phyloP scores from a whole-genome alignment of 2,888 invertebrate species.

The Dolichopus griseipennis region DNA sequence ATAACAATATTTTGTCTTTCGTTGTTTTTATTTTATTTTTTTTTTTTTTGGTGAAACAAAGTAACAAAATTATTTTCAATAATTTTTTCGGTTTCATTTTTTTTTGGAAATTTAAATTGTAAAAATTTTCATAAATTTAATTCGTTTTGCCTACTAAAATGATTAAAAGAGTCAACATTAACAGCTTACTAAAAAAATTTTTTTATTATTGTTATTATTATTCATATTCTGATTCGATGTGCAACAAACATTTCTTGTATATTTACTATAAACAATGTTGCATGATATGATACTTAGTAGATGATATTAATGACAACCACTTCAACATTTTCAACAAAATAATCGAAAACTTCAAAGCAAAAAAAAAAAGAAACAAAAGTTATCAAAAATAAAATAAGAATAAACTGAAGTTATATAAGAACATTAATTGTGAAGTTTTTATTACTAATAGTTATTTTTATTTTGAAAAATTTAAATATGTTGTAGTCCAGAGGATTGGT shows the following conservation, averaged over 20 bases:
- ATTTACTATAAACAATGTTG: neutral
- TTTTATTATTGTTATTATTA: neutral
- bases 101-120: neutral
- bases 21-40: too few relatives aligned
- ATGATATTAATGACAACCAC: too few relatives aligned
- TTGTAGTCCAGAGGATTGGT: neutral
- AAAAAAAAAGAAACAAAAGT: too few relatives aligned
- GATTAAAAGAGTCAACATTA: neutral
- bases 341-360: too few relatives aligned
- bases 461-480: neutral
- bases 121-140: neutral
- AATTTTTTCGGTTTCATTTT: neutral
- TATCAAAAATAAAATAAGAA: too few relatives aligned
- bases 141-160: constrained; percentile 6
- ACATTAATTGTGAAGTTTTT: constrained; percentile 1
- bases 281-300: neutral
- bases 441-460: constrained; percentile 1
- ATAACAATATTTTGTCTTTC: neutral
- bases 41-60: neutral
- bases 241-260: neutral
- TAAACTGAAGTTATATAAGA: neutral
- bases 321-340: too few relatives aligned
- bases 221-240: neutral
- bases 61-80: neutral
- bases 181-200: neutral